Evolutionary conservation across 30 jellyfish, hydroid and myxozoan genomes (phyloP), one percentile per base, ranked within the genome.

Genomic region (Mastigias papua): DNA sequence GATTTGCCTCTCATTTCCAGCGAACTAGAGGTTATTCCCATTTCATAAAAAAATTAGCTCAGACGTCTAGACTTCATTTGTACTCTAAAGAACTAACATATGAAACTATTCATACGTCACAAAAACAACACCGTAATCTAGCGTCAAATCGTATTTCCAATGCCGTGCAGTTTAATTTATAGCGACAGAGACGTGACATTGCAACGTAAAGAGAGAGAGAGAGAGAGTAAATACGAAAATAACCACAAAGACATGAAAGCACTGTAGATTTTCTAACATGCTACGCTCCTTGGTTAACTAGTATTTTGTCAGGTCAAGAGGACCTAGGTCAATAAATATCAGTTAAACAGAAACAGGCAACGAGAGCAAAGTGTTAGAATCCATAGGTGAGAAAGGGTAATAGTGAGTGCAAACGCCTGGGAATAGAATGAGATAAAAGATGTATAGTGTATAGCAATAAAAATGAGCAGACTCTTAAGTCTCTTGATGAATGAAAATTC

Each of bases 21-120:
- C 2, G 79, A 27, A 32, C 89, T 78, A 19, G 79, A 26, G n/a
- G 48, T n/a, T 21, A 61, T 25, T 6, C 89, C 89, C 89, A 78
- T 78, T 60, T 46, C 42, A 33, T 66, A 42, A 42, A 42, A 15
- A 8, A 42, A 6, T 57, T n/a, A n/a, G n/a, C n/a, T n/a, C n/a
- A n/a, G n/a, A n/a, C n/a, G n/a, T n/a, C n/a, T n/a, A n/a, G n/a
- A n/a, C n/a, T n/a, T n/a, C n/a, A n/a, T n/a, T n/a, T n/a, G n/a
- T n/a, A n/a, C n/a, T n/a, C n/a, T n/a, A n/a, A n/a, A n/a, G n/a
- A n/a, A n/a, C n/a, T n/a, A n/a, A n/a, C n/a, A n/a, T n/a, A n/a
- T n/a, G n/a, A 4, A 57, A 20, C 69, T 6, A 20, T 6, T 57
- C 19, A 6, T 17, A 57, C 69, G 69, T 57, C 69, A 57, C 69